Percentiles rank a stretch among this genome's conserved stretches.
These are phyloP conservation scores for Apocheima hispidaria DNA, from an alignment of 2,888 invertebrate genomes.

Conservation along the genomic window DNA sequence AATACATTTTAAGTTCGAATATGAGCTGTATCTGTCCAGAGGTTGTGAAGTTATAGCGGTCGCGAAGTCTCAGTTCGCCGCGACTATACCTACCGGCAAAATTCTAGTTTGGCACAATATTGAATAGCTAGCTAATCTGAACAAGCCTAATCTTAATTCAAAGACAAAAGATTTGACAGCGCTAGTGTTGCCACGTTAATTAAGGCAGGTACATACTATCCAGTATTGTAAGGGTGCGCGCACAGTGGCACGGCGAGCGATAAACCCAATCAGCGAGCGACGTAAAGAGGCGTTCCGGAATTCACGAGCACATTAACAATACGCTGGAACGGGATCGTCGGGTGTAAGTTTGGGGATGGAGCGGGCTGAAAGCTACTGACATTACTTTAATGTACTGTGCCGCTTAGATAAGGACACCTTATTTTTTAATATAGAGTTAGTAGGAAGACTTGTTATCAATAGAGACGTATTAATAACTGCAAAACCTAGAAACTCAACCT, in stretches of 20 bases:
- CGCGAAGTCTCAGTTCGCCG: no score
- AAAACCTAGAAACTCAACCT: no score
- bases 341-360: conserved; percentile 42
- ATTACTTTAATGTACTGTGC: neutral
- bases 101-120: neutral
- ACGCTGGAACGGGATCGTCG: conserved; percentile 56
- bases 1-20: no score
- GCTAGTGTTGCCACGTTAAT: conserved; percentile 39
- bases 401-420: neutral
- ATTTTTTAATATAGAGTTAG: neutral
- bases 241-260: conserved; percentile 56
- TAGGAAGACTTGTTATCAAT: no score
- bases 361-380: neutral
- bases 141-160: conserved; percentile 17
- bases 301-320: conserved; percentile 72
- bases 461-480: no score
- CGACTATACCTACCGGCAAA: neutral
- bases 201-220: conserved; percentile 32
- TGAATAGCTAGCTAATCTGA: neutral
- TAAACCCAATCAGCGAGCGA: conserved; percentile 78
- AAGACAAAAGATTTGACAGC: conserved; percentile 42
- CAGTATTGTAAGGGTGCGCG: conserved; percentile 41
- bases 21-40: no score
- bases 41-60: no score
- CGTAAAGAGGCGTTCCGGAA: conserved; percentile 74